Evolutionary conservation across 2,113 vertebrate genomes (phyloP), one percentile per base, ranked within the genome.

Genomic region (Fregata magnificens): DNA sequence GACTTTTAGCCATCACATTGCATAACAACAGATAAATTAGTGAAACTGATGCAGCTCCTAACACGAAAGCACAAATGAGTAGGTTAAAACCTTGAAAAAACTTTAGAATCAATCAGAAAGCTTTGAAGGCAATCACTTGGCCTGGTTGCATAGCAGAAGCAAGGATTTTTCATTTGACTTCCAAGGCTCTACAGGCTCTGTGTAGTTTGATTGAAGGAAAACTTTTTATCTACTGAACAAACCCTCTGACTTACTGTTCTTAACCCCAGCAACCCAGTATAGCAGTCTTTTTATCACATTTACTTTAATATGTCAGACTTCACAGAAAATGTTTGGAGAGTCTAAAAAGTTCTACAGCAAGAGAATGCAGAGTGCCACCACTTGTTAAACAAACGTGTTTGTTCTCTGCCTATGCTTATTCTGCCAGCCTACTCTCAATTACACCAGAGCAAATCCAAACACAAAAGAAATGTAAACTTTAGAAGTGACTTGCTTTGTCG

Each of bases 231-330:
- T 69, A 89, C 53, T 80, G 66, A 95, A 73, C 66, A 93, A 94
- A 85, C 70, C n/a, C 45, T 94, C 73, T 95, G 86, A 89, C 78
- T 95, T 66, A 80, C 45, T 95, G 86, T 71, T 93, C 74, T 95
- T 90, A 88, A 95, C 65, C 56, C 45, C 15, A 24, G 47, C 38
- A 86, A 70, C 36, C 69, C 29, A 76, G 44, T 63, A 53, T 6
- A 81, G 76, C 29, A 88, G 42, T 58, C 78, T 90, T 94, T 80
- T 85, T 26, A 82, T 74, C 58, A 81, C 76, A 58, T 89, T 87
- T 88, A 84, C 65, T 91, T 93, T 77, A 91, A 86, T 59, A 79
- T 74, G 47, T 82, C 80, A 81, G 38, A 63, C 50, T 88, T 88
- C 82, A 88, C 16, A 89, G 56, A 89, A 95, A 79, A 93, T 80